These are phyloP conservation scores for Megaceryle maxima DNA, from an alignment of 2,113 vertebrate genomes.

Conservation along the genomic window DNA sequence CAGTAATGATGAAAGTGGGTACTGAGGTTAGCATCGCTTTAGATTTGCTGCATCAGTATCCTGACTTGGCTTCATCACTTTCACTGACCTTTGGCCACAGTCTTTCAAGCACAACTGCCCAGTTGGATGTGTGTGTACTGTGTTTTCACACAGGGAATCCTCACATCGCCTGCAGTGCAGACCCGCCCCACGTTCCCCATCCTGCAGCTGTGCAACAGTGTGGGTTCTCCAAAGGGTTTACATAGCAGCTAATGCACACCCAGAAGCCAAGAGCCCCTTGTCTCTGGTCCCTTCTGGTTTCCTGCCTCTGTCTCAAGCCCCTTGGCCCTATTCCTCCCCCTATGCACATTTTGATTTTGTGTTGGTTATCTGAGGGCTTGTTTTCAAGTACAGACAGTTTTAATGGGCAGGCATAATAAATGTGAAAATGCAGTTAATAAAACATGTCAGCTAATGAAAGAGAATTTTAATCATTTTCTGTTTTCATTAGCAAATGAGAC, in stretches of 20 bases:
- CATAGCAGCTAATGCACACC: background rate
- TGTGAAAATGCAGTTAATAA: background rate
- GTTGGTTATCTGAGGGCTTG: background rate
- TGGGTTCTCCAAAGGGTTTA: background rate
- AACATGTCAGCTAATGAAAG: background rate
- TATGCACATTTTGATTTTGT: background rate
- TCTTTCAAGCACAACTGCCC: background rate
- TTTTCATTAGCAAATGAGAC: conserved; percentile 24
- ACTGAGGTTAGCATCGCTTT: background rate
- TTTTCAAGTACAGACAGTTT: background rate
- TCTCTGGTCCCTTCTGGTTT: background rate
- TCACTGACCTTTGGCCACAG: background rate
- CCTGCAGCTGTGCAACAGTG: too few species aligned
- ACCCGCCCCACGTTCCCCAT: too few species aligned
- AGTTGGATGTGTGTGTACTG: fast-evolving
- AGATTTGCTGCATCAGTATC: fast-evolving
- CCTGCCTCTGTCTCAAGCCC: background rate
- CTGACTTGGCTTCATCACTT: background rate
- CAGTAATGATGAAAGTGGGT: background rate
- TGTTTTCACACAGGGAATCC: background rate
- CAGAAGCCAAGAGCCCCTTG: background rate
- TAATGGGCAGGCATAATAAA: background rate
- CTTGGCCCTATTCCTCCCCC: background rate
- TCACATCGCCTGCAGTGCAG: too few species aligned
- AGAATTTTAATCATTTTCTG: background rate